Conservation (phyloP, 2,888 invertebrate genomes). For the Spisula subtruncata region DNA sequence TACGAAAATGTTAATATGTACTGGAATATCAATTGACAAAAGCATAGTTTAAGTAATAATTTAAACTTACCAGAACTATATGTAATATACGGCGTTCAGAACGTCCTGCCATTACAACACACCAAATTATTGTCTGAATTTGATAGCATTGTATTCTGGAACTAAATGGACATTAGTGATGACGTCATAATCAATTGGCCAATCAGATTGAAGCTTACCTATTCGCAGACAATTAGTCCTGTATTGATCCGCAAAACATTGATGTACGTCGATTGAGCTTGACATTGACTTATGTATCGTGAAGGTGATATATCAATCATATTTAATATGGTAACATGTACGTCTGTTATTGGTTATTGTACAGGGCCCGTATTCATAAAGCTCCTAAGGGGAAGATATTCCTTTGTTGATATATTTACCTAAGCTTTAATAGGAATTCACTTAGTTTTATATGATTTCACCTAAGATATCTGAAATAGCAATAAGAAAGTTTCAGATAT, state of each 20-base stretch:
- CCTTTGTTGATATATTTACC: too few species aligned
- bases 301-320: too few species aligned
- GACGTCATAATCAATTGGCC: neutral
- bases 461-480: too few species aligned
- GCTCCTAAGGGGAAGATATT: too few species aligned
- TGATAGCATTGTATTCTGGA: neutral
- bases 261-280: neutral
- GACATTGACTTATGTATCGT: neutral
- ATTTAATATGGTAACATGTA: too few species aligned
- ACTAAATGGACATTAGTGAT: neutral
- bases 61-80: neutral
- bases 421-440: too few species aligned
- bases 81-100: neutral
- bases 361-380: too few species aligned
- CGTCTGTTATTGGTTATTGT: too few species aligned
- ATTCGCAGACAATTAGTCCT: neutral
- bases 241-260: neutral
- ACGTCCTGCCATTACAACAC: neutral
- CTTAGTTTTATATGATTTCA: too few species aligned
- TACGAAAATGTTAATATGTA: too few species aligned
- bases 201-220: neutral
- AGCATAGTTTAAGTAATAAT: neutral
- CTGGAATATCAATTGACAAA: too few species aligned
- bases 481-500: too few species aligned
- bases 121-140: neutral